Conservation (phyloP, 2,888 invertebrate genomes). For the Ceramica pisi region DNA sequence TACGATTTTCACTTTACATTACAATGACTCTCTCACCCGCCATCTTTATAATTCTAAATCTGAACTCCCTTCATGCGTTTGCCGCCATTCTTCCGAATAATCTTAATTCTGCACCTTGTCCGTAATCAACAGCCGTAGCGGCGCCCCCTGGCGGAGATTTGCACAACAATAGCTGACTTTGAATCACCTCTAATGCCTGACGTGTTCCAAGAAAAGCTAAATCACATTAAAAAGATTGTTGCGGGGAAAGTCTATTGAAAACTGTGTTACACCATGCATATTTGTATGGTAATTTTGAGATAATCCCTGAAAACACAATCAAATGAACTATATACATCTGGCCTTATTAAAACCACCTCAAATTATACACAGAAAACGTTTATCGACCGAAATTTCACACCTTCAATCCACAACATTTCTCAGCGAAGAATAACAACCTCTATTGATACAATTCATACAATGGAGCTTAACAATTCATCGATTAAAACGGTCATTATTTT, state of each 20-base stretch:
- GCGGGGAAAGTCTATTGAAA: conserved; percentile 17
- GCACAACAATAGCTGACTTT: conserved; percentile 74
- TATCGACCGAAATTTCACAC: conserved; percentile 42
- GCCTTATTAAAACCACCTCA: conserved; percentile 16
- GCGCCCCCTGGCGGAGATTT: conserved; percentile 68
- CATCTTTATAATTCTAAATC: conserved; percentile 45
- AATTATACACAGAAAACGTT: conserved; percentile 22
- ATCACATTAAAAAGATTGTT: conserved; percentile 51
- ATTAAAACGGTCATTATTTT: conserved; percentile 78
- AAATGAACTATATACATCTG: background rate
- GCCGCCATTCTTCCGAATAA: conserved; percentile 53
- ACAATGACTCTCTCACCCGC: conserved; percentile 24
- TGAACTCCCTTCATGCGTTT: conserved; percentile 36
- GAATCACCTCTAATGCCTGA: conserved; percentile 68
- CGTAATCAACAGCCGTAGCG: conserved; percentile 54
- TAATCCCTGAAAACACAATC: conserved; percentile 4
- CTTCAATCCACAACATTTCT: conserved; percentile 57
- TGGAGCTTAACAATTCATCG: conserved; percentile 70
- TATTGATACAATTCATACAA: conserved; percentile 62
- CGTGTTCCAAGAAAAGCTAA: conserved; percentile 53
- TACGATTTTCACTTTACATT: conserved; percentile 29
- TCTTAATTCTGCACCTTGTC: conserved; percentile 58
- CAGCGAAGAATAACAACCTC: conserved; percentile 53
- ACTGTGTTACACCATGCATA: background rate
- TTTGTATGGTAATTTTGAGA: background rate